These are phyloP conservation scores for Drosophila lini DNA, from an alignment of 1,140 invertebrate genomes.

Conservation along the genomic window DNA sequence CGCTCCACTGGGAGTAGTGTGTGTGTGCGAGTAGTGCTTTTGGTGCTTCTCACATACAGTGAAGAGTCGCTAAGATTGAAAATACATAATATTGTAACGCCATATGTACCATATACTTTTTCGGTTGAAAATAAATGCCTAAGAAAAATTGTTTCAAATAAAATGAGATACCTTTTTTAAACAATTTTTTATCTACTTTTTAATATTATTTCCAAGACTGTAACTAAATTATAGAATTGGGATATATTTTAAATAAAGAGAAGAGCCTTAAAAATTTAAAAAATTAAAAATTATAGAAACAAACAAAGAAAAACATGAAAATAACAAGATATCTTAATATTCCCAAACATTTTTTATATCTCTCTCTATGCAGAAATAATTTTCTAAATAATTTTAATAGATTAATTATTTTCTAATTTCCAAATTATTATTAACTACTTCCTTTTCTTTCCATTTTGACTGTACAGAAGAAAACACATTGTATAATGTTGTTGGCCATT, in stretches of 20 bases:
- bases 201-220: no score
- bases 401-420: background rate
- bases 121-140: no score
- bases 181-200: no score
- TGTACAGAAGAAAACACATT: conserved; percentile 36
- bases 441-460: background rate
- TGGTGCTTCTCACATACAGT: conserved; percentile 73
- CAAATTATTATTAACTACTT: background rate
- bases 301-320: background rate
- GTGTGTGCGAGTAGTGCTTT: conserved; percentile 44
- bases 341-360: no score
- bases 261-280: background rate
- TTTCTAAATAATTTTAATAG: background rate
- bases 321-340: background rate
- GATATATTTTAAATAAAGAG: no score
- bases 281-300: background rate
- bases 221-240: no score
- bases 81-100: background rate
- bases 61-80: background rate
- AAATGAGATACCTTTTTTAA: no score
- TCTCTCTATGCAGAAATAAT: no score
- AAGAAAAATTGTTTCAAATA: no score
- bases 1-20: conserved; percentile 37
- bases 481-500: conserved; percentile 55
- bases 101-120: no score